Evolutionary conservation across 1,140 invertebrate species (phyloP), one percentile per base, ranked within the genome.

Genomic region (Yoshiicerus persimilis): DNA sequence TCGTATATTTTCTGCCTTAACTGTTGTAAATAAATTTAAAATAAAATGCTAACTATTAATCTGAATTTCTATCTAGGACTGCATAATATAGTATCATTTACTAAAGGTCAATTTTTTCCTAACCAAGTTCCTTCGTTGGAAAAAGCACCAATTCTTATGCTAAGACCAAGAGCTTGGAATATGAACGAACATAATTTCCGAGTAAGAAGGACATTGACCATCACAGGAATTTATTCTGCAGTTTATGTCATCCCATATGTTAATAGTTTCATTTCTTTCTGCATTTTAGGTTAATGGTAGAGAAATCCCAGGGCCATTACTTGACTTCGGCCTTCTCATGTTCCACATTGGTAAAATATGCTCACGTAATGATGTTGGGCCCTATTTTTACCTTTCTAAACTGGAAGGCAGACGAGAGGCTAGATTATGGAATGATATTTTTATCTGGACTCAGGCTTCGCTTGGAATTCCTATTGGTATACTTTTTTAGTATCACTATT

Each of bases 121-220:
- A 36, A 77, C 13, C 66, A 89, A 89, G 93, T 94, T 11, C 93
- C 93, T 3, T 92, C 92, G 75, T 93, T 95, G 16, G 91, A 91
- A 25, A 92, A 93, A 41, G 92, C 93, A 56, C 94, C 95, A 64
- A 92, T 95, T 25, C 91, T 96, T 23, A 95, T 96, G 93, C 91
- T 96, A 11, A 92, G 95, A 89, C 95, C 95, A 2, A 92, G 95
- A 91, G 95, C 95, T 25, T 96, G 95, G 95, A 96, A 96, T 92
- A 95, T 96, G 93, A 93, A 94, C 62, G 95, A 96, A 92, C 94
- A 95, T 91, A 95, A 96, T 91, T 93, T 96, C 89, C 92, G 95
- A 92, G 94, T 94, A 91, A 91, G 11, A 2, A n/a, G 30, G 41
- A 6, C n/a, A n/a, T n/a, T n/a, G n/a, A n/a, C n/a, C n/a, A n/a